Conservation (phyloP, 2,113 vertebrate species). For the Menura novaehollandiae region DNA sequence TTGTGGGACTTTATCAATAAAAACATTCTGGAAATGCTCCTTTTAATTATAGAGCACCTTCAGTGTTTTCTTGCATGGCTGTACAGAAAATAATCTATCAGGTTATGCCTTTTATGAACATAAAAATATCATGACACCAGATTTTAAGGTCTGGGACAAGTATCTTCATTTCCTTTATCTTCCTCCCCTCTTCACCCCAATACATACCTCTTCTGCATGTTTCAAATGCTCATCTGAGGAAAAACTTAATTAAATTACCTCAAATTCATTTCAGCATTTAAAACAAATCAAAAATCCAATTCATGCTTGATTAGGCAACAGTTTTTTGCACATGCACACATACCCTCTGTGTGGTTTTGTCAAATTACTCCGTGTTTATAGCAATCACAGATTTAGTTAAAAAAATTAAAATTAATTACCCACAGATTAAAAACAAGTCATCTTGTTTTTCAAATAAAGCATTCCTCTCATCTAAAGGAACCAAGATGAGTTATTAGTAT, state of each 20-base stretch:
- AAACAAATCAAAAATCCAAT: neutral
- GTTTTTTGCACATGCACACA: fast-evolving
- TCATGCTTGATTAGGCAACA: neutral
- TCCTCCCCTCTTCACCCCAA: neutral
- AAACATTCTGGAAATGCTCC: neutral
- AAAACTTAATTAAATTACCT: neutral
- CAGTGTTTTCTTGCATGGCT: neutral
- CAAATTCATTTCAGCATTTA: neutral
- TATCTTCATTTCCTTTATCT: neutral
- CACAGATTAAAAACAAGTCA: neutral
- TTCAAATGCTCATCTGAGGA: neutral
- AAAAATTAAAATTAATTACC: neutral
- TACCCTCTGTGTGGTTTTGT: neutral
- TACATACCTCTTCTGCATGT: neutral
- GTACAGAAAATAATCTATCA: neutral
- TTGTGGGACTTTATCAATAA: neutral
- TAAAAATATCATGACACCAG: neutral
- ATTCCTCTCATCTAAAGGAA: neutral
- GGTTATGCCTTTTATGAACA: neutral
- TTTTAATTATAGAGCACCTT: neutral
- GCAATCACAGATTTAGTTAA: neutral
- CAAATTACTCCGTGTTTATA: neutral
- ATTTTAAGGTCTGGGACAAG: neutral
- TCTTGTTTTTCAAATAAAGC: neutral
- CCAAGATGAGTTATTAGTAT: neutral